Conservation (phyloP, 2,797 vertebrate species). For the Urocyon cinereoargenteus region DNA sequence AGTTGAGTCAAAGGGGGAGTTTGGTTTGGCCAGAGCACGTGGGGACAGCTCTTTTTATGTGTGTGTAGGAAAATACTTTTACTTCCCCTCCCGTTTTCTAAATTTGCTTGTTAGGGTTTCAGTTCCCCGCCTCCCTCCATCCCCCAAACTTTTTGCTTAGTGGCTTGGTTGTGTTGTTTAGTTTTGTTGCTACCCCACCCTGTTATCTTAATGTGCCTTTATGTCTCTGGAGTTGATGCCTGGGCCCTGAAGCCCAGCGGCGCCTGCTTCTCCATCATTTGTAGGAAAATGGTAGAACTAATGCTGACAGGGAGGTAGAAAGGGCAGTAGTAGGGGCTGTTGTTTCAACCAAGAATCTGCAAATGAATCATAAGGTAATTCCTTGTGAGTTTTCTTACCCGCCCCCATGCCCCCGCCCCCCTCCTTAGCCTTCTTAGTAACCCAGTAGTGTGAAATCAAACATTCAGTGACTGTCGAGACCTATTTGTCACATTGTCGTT, state of each 20-base stretch:
- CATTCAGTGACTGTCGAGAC: neutral
- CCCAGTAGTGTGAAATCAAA: neutral
- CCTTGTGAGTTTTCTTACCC: neutral
- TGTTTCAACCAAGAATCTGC: neutral
- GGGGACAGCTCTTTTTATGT: conserved; percentile 68
- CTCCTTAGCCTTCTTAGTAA: neutral
- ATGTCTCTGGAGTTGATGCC: neutral
- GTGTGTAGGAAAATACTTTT: too few species aligned
- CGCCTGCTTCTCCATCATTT: neutral
- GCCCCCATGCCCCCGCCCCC: too few species aligned
- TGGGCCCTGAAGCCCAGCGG: neutral
- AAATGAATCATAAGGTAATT: neutral
- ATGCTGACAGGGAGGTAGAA: neutral
- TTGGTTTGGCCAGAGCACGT: conserved; percentile 54
- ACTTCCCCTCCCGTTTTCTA: conserved; percentile 78
- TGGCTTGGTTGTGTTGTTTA: neutral
- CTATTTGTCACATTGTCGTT: neutral
- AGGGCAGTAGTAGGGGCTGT: too few species aligned
- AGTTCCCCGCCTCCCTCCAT: too few species aligned
- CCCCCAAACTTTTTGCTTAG: neutral
- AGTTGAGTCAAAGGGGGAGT: conserved; percentile 44
- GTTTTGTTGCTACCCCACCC: neutral
- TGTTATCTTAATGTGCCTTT: neutral
- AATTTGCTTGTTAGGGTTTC: conserved; percentile 80
- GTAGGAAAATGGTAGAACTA: neutral